Conservation (phyloP, 2,888 invertebrate genomes). For the Pachydiplax longipennis region DNA sequence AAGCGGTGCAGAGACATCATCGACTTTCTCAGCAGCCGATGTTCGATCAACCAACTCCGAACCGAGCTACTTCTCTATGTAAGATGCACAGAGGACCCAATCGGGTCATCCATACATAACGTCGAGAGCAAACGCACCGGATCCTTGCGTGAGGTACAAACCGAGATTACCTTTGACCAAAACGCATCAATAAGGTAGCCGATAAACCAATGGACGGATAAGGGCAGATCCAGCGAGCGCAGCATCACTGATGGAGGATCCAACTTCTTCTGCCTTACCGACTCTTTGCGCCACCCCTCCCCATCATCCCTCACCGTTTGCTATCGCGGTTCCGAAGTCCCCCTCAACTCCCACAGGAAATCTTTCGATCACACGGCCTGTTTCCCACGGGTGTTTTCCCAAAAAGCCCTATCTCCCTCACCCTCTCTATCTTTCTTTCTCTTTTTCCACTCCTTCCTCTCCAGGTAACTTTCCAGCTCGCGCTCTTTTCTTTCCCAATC, state of each 20-base stretch:
- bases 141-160: neutral
- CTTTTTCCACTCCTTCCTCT: too few species aligned
- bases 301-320: neutral
- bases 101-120: neutral
- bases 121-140: constrained; percentile 8
- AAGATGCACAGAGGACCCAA: neutral
- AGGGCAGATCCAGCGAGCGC: neutral
- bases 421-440: neutral
- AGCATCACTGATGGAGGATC: neutral
- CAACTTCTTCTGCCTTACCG: neutral
- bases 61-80: neutral
- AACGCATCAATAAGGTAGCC: constrained; percentile 35
- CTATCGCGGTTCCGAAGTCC: constrained; percentile 31
- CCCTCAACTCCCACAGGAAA: constrained; percentile 16
- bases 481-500: too few species aligned
- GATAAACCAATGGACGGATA: constrained; percentile 28
- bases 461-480: too few species aligned
- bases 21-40: too few species aligned
- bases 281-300: neutral
- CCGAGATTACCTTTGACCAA: constrained; percentile 28
- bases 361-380: constrained; percentile 40
- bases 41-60: too few species aligned
- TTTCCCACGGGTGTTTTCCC: constrained; percentile 40
- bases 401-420: neutral
- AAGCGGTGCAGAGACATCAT: too few species aligned